Evolutionary conservation across 2,113 vertebrate genomes (phyloP), one percentile per base, ranked within the genome.

Genomic region (Mola mola): DNA sequence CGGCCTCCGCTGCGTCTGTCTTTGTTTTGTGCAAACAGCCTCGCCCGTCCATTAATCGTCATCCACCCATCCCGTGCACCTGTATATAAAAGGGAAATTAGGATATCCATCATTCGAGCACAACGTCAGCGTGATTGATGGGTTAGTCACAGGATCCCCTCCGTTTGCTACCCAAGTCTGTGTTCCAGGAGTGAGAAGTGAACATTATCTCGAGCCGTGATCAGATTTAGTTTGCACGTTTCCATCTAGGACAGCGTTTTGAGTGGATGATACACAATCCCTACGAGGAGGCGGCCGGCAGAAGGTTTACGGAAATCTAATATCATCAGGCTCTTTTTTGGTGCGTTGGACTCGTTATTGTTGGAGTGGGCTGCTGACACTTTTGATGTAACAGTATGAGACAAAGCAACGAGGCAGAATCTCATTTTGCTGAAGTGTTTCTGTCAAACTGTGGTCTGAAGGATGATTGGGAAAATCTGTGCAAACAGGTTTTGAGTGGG

Each of bases 51-150:
- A 87, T 88, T 89, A 89, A 86, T 87, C 79, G 82, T 72, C 89
- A 90, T 79, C 76, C 81, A 84, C 84, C 84, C 83, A 78, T 87
- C 84, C 81, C 52, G 57, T 65, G 72, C 79, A 89, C 87, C 87
- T 89, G 89, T 90, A 86, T 87, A 88, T 87, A 85, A 87, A 85
- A 83, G 84, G 82, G 81, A 89, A 88, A 90, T 90, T 86, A 88
- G 84, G 89, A 90, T 90, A 89, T 91, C 89, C 88, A 91, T 91
- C 88, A 90, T 84, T 86, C 36, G 74, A 74, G 78, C 62, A 5
- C 69, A 67, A 80, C 61, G 87, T 90, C 86, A 88, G 74, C 3
- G 4, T 91, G 87, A 91, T 89, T 88, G 90, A 91, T 91, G 88
- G 80, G 66, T 88, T 75, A 85, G 80, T 89, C 86, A 86, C 77